phyloP scores from a whole-genome alignment of 2,113 vertebrate genomes.

The Actinemys pallida region DNA sequence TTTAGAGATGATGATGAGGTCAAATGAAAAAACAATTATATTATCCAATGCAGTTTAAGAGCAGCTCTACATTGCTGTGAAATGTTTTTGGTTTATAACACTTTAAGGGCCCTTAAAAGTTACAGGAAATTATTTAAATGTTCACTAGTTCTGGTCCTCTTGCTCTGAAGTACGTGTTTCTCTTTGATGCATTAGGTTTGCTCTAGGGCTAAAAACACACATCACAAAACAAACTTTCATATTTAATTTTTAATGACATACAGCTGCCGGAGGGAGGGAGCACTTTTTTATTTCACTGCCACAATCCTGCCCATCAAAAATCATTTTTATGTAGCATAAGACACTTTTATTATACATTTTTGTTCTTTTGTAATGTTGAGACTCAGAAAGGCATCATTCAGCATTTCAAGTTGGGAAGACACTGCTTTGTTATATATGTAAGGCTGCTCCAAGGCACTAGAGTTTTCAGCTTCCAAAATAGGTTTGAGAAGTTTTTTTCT shows the following conservation, averaged over 20 bases:
- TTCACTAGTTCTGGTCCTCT: constrained; percentile 54
- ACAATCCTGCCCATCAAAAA: constrained; percentile 48
- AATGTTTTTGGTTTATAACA: constrained; percentile 26
- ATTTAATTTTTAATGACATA: constrained; percentile 69
- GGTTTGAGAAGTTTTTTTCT: background rate
- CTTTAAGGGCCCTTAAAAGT: constrained; percentile 61
- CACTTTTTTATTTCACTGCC: constrained; percentile 30
- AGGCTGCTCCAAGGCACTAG: constrained; percentile 10
- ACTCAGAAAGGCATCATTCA: constrained; percentile 31
- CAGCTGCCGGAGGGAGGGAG: constrained; percentile 46
- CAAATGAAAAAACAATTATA: background rate
- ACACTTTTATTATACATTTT: constrained; percentile 30
- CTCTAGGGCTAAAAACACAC: constrained; percentile 56
- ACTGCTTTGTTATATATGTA: background rate
- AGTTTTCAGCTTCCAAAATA: background rate
- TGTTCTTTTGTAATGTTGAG: constrained; percentile 24
- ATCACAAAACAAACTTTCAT: constrained; percentile 64
- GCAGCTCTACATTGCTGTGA: background rate
- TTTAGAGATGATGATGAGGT: background rate
- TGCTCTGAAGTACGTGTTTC: constrained; percentile 62
- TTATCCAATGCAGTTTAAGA: constrained; percentile 10
- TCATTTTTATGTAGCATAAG: background rate
- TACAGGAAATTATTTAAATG: constrained; percentile 68
- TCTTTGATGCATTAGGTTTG: constrained; percentile 62
- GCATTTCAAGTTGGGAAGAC: constrained; percentile 10